Conservation (phyloP, 1,140 invertebrate species). For the Pantala flavescens region DNA sequence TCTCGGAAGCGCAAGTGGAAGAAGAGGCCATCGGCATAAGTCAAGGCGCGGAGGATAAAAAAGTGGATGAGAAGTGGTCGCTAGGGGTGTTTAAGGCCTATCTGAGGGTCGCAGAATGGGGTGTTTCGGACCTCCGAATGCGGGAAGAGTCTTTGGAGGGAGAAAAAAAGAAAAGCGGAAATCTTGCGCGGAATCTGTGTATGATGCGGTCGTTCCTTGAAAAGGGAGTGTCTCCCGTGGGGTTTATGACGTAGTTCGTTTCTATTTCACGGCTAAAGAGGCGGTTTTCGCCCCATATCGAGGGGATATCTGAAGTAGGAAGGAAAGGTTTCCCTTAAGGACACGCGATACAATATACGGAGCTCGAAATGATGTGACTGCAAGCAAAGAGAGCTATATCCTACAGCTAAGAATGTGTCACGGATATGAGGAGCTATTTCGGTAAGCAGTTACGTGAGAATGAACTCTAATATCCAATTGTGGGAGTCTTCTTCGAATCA, state of each 20-base stretch:
- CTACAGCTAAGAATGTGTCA: no score
- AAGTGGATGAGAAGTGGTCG: background rate
- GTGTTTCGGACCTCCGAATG: background rate
- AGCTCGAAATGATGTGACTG: no score
- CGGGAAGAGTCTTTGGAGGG: no score
- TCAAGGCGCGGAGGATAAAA: background rate
- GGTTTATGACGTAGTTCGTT: background rate
- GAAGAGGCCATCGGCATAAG: background rate
- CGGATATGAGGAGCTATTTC: no score
- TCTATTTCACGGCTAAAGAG: slow-evolving; percentile 1
- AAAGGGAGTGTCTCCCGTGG: background rate
- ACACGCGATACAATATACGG: no score
- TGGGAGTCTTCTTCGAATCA: no score
- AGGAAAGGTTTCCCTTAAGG: no score
- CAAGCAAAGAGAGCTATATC: no score
- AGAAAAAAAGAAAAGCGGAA: background rate
- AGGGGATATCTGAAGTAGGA: no score
- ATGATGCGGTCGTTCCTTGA: background rate
- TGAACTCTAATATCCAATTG: no score
- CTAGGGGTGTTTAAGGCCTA: background rate
- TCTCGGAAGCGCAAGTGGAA: background rate
- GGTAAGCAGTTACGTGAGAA: no score
- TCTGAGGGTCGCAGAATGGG: background rate
- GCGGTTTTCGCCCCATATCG: no score
- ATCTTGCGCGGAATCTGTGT: background rate